These are phyloP conservation scores for Adela reaumurella DNA, from an alignment of 2,888 invertebrate species.

Conservation along the genomic window DNA sequence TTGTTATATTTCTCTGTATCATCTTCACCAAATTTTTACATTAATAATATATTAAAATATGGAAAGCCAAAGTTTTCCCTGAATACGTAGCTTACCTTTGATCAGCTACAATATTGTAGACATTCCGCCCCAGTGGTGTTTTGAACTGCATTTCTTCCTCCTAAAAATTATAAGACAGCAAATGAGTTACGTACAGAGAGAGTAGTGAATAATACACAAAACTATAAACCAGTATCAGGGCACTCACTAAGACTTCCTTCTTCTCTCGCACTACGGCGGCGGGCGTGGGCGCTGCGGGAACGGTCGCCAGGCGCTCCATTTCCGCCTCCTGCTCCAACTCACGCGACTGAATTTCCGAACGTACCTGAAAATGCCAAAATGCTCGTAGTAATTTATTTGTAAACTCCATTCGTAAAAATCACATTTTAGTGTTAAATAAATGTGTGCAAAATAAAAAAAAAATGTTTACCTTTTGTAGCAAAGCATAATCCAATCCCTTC, in stretches of 20 bases:
- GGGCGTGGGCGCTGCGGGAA: slow-evolving; percentile 32
- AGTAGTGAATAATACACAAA: no score
- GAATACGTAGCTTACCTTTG: slow-evolving; percentile 35
- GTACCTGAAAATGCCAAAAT: slow-evolving; percentile 63
- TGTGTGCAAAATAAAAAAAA: no score
- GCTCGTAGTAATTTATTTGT: no score
- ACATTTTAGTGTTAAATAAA: no score
- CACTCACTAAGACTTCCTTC: slow-evolving; percentile 27
- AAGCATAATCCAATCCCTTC: slow-evolving; percentile 79
- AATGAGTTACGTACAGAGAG: no score
- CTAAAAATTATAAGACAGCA: no score
- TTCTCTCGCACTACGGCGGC: slow-evolving; percentile 40
- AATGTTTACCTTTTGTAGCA: slow-evolving; percentile 64
- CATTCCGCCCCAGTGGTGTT: slow-evolving; percentile 75
- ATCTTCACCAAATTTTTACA: no score
- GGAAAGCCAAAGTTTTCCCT: no score
- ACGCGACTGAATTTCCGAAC: slow-evolving; percentile 76
- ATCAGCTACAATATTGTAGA: slow-evolving; percentile 64
- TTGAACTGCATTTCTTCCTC: slow-evolving; percentile 79
- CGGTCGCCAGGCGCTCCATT: slow-evolving; percentile 67
- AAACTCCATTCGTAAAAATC: no score
- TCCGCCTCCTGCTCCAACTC: slow-evolving; percentile 83
- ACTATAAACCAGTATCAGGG: no score
- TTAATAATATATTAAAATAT: no score
- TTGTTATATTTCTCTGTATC: no score